Conservation (phyloP, 1,140 invertebrate species). For the Apis mellifera region Amel_HAv3.1 CM009936.2:6357501-6358000, state of each 20-base stretch:
- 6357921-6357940: conserved; percentile 17
- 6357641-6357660: no score
- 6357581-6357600: conserved; percentile 38
- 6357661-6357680: no score
- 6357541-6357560: conserved; percentile 35
- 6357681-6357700: no score
- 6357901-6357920: background rate
- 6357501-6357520: conserved; percentile 19
- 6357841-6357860: background rate
- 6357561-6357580: conserved; percentile 44
- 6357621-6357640: conserved; percentile 4
- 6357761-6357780: conserved; percentile 36
- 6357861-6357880: conserved; percentile 10
- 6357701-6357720: conserved; percentile 33
- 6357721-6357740: conserved; percentile 27
- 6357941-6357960: background rate
- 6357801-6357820: background rate
- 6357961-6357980: background rate
- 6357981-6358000: background rate
- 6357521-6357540: conserved; percentile 34
- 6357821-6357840: background rate
- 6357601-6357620: conserved; percentile 55
- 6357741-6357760: no score
- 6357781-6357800: conserved; percentile 54
- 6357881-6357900: background rate